A percentile compares a stretch with the other conserved stretches of the same genome.
Evolutionary conservation across 2,113 vertebrate genomes (phyloP).

Genomic region (Chionomys nivalis): DNA sequence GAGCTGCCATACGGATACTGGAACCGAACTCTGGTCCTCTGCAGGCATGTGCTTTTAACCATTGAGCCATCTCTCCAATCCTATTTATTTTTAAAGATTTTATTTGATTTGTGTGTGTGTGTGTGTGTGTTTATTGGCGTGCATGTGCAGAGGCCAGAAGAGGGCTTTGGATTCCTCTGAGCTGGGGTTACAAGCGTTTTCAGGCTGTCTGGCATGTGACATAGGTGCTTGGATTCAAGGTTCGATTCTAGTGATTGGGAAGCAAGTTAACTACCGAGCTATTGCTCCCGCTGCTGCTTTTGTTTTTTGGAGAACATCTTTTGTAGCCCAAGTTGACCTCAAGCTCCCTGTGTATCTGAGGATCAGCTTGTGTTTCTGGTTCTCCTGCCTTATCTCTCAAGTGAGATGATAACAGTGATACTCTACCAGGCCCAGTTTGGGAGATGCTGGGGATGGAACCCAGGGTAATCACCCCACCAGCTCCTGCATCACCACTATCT

Average conservation of each 20-base stretch:
- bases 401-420: neutral
- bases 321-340: neutral
- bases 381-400: neutral
- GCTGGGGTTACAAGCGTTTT: neutral
- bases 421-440: too few species aligned
- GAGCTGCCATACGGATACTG: neutral
- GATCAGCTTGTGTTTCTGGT: neutral
- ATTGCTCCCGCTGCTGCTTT: too few species aligned
- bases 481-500: neutral
- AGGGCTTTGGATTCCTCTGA: too few species aligned
- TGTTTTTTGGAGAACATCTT: neutral
- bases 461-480: neutral
- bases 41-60: neutral
- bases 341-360: neutral
- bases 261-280: neutral
- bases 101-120: neutral
- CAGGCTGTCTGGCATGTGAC: neutral
- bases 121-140: neutral
- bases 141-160: too few species aligned
- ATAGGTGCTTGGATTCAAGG: neutral
- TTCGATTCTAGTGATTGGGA: neutral
- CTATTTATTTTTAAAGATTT: neutral
- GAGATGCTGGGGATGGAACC: neutral
- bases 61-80: neutral
- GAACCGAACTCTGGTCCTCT: neutral